These are phyloP conservation scores for Cerastis rubricosa DNA, from an alignment of 2,888 invertebrate species.

Conservation along the genomic window DNA sequence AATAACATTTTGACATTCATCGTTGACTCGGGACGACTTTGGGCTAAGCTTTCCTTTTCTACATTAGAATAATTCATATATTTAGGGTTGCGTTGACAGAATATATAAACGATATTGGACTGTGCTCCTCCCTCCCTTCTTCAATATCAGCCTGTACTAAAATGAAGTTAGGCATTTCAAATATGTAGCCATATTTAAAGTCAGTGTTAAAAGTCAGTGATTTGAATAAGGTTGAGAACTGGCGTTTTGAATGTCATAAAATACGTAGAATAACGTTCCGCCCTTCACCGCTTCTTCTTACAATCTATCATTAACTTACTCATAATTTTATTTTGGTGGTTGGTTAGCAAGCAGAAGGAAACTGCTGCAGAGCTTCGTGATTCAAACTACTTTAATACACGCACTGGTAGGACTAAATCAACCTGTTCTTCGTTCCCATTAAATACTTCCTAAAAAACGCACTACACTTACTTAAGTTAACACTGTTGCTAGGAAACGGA, in stretches of 20 bases:
- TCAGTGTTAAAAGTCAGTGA: background rate
- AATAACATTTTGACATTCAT: slow-evolving; percentile 48
- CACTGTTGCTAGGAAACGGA: no score
- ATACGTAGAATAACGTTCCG: background rate
- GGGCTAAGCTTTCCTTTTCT: slow-evolving; percentile 30
- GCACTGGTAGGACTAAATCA: background rate
- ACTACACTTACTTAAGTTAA: background rate
- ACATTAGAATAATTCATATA: slow-evolving; percentile 30
- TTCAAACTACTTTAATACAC: background rate
- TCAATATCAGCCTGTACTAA: background rate
- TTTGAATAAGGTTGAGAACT: background rate
- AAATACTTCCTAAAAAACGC: background rate
- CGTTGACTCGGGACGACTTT: slow-evolving; percentile 18
- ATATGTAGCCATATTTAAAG: no score
- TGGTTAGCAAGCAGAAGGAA: no score
- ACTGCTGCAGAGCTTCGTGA: background rate
- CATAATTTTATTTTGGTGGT: background rate
- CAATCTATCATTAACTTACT: background rate
- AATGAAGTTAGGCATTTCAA: background rate
- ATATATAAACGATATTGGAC: slow-evolving; percentile 22
- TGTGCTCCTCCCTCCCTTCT: background rate
- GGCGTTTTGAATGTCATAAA: background rate
- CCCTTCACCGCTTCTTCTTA: background rate
- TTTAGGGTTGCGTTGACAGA: slow-evolving; percentile 13
- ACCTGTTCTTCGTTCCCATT: background rate